These are phyloP conservation scores for Oryctes rhinoceros DNA, from an alignment of 1,140 invertebrate genomes.

Conservation along the genomic window DNA sequence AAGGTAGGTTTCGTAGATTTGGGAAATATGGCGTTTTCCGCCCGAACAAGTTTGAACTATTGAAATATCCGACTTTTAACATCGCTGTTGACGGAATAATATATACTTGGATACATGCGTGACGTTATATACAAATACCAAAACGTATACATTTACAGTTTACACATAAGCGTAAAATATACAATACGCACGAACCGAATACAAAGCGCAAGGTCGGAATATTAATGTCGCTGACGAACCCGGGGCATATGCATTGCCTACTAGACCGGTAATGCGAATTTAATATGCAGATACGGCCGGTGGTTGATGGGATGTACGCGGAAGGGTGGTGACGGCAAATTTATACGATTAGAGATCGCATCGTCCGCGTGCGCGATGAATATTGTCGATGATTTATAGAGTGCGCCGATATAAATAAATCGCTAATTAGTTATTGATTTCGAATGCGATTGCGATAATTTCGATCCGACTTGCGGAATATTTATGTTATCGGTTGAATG, in stretches of 20 bases:
- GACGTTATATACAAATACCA: background rate
- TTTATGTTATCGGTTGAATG: background rate
- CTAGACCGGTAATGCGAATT: conserved; percentile 9
- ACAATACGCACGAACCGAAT: background rate
- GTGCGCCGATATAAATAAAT: background rate
- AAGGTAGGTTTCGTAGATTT: no score
- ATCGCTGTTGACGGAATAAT: background rate
- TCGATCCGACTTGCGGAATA: background rate
- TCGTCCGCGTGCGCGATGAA: conserved; percentile 7
- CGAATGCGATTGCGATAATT: background rate
- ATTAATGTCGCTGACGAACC: conserved; percentile 1
- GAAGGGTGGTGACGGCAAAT: background rate
- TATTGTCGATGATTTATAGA: conserved; percentile 16
- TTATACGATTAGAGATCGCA: conserved; percentile 22
- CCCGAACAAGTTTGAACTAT: no score
- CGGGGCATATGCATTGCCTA: background rate
- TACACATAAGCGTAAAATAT: conserved; percentile 8
- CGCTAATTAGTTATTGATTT: background rate
- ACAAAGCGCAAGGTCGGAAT: conserved; percentile 5
- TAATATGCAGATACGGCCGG: background rate
- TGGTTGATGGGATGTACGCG: background rate
- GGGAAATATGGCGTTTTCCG: no score
- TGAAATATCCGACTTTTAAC: no score
- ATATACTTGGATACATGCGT: background rate
- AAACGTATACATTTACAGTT: conserved; percentile 9